Evolutionary conservation across 2,797 vertebrate species (phyloP).

Genomic region (Peromyscus aztecus): DNA sequence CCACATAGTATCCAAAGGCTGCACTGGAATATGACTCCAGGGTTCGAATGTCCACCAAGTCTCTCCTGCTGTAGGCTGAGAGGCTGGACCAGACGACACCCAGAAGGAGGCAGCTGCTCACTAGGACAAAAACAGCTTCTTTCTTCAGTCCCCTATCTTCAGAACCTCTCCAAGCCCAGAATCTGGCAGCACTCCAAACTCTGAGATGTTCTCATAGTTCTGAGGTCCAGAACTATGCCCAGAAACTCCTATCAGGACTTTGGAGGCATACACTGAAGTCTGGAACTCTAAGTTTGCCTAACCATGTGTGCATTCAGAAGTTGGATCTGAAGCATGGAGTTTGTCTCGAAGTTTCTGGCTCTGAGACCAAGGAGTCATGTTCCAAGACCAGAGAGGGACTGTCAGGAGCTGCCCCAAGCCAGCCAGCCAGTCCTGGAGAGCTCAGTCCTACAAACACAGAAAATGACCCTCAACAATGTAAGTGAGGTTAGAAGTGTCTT

Average conservation of each 20-base stretch:
- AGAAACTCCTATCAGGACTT: neutral
- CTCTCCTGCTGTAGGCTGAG: neutral
- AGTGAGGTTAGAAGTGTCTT: neutral
- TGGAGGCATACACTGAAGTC: neutral
- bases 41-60: neutral
- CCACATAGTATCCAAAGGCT: neutral
- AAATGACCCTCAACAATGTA: neutral
- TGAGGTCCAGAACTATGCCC: neutral
- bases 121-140: no score
- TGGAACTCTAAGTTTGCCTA: neutral
- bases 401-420: neutral
- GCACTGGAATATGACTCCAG: neutral
- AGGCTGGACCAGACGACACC: no score
- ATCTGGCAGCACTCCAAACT: neutral
- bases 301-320: neutral
- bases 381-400: accelerated
- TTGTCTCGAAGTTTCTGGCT: no score
- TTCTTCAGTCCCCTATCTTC: no score
- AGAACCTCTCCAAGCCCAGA: neutral
- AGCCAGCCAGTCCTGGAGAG: neutral
- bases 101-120: accelerated
- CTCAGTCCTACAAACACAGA: neutral
- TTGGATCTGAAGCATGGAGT: accelerated
- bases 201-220: no score
- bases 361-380: neutral